Evolutionary conservation across 2,888 invertebrate genomes (phyloP).

Genomic region (Acanthococcus lagerstroemiae): DNA sequence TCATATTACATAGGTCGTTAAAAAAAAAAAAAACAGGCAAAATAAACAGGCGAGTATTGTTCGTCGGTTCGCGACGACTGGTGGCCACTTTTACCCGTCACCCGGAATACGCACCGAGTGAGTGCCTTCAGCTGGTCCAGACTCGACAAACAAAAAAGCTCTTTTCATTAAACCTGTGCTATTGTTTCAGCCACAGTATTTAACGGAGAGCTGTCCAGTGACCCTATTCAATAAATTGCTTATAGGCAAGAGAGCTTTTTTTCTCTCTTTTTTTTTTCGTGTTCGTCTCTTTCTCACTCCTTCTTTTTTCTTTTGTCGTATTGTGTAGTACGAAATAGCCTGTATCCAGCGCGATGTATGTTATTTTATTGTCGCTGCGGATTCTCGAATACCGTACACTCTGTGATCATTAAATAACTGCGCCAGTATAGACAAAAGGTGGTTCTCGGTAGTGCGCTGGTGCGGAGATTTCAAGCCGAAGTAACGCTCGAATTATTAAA

Average conservation of each 20-base stretch:
- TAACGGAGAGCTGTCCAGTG: constrained; percentile 23
- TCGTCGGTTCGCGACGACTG: not conserved
- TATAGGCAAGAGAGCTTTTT: not conserved
- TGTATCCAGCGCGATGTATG: not conserved
- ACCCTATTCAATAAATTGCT: constrained; percentile 10
- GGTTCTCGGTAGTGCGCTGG: too few species aligned
- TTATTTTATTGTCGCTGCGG: not conserved
- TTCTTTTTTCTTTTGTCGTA: not conserved
- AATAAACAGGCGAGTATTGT: constrained; percentile 11
- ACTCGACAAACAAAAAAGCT: constrained; percentile 11
- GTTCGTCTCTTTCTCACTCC: not conserved
- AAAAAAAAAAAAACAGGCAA: not conserved
- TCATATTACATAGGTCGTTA: constrained; percentile 4
- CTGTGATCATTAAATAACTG: too few species aligned
- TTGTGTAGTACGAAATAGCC: not conserved
- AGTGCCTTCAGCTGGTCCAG: constrained; percentile 30
- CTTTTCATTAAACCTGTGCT: not conserved
- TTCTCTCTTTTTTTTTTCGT: not conserved
- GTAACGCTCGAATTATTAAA: too few species aligned
- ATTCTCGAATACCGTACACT: too few species aligned
- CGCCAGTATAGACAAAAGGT: too few species aligned
- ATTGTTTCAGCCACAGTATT: constrained; percentile 21
- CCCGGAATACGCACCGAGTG: not conserved
- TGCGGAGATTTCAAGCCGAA: too few species aligned
- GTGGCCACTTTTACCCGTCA: constrained; percentile 23